Conservation (phyloP, 2,113 vertebrate species). For the Trichechus manatus region DNA sequence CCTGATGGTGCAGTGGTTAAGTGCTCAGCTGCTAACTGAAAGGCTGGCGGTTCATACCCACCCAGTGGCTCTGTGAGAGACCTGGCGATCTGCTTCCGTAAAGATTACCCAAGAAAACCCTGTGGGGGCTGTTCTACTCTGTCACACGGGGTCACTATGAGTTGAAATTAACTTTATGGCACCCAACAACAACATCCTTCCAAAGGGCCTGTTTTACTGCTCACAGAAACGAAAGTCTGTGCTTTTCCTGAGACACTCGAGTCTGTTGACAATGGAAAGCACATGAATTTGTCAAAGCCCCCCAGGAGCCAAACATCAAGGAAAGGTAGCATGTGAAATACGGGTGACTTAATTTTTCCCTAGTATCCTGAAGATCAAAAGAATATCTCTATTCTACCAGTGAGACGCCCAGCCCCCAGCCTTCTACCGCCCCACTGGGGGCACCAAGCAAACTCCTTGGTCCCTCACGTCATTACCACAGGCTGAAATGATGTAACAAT, state of each 20-base stretch:
- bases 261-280: constrained; percentile 5
- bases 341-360: neutral
- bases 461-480: constrained; percentile 22
- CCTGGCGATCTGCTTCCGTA: neutral
- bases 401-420: neutral
- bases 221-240: neutral
- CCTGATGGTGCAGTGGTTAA: neutral
- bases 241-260: neutral
- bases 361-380: constrained; percentile 63
- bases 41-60: neutral
- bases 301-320: constrained; percentile 37
- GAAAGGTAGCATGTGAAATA: constrained; percentile 40
- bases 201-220: neutral
- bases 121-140: neutral
- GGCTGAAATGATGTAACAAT: constrained; percentile 77
- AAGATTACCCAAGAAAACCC: neutral
- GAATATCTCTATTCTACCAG: constrained; percentile 33
- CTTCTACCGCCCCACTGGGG: neutral
- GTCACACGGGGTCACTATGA: neutral
- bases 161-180: neutral
- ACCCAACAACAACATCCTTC: neutral
- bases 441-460: constrained; percentile 55
- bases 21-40: neutral
- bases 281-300: constrained; percentile 22
- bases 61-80: neutral